Evolutionary conservation across 2,888 invertebrate species (phyloP).

Genomic region (Mimumesa dahlbomi): DNA sequence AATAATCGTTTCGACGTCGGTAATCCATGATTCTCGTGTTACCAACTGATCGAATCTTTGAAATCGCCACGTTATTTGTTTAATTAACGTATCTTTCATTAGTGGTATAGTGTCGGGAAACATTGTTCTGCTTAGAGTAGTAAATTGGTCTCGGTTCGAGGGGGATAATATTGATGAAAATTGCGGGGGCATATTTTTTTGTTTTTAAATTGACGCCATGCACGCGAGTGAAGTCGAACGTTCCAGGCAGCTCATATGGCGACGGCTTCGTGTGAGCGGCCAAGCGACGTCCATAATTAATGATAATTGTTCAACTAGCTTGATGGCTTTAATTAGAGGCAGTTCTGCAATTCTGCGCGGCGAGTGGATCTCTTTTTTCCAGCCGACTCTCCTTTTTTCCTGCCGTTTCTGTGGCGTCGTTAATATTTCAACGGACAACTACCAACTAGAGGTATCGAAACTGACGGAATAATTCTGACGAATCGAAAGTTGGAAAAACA

Average conservation of each 20-base stretch:
- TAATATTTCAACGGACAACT: conserved; percentile 42
- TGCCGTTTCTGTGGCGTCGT: conserved; percentile 7
- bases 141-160: conserved; percentile 4
- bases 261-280: conserved; percentile 47
- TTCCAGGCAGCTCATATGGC: conserved; percentile 12
- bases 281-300: conserved; percentile 66
- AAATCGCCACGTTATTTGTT: too few species aligned
- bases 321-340: conserved; percentile 72
- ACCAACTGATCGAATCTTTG: too few species aligned
- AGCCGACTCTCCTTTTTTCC: conserved; percentile 28
- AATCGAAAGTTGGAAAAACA: conserved; percentile 6
- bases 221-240: conserved; percentile 45
- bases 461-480: conserved; percentile 23
- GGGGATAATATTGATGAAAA: conserved; percentile 10
- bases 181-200: conserved; percentile 4
- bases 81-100: too few species aligned
- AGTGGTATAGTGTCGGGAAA: too few species aligned
- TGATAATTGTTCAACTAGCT: conserved; percentile 74
- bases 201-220: conserved; percentile 31
- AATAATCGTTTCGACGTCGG: too few species aligned
- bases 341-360: conserved; percentile 63
- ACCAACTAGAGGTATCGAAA: conserved; percentile 21
- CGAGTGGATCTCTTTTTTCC: conserved; percentile 25
- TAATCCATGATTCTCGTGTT: too few species aligned
- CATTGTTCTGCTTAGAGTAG: conserved; percentile 10